Conservation (phyloP, 2,888 invertebrate genomes). For the Hypercompe scribonia region DNA sequence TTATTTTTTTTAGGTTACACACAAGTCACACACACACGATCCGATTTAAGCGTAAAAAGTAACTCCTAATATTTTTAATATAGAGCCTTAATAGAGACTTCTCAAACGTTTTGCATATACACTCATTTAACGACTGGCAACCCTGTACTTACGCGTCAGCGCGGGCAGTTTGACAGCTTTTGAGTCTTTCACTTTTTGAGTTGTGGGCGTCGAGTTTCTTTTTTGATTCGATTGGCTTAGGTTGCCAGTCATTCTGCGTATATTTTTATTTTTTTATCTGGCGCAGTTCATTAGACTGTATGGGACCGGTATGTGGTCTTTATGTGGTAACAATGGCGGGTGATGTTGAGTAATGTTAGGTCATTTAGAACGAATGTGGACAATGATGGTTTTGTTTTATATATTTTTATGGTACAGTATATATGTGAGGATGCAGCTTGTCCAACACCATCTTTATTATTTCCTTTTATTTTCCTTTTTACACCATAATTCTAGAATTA, state of each 20-base stretch:
- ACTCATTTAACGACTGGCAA: slow-evolving; percentile 37
- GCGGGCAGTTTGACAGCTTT: slow-evolving; percentile 84
- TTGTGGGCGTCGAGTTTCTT: slow-evolving; percentile 72
- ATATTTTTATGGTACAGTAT: slow-evolving; percentile 5
- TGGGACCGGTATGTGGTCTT: slow-evolving; percentile 36
- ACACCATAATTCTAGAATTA: no score
- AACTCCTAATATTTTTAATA: no score
- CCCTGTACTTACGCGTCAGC: slow-evolving; percentile 45
- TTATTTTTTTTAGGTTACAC: not conserved
- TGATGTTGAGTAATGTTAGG: slow-evolving; percentile 36
- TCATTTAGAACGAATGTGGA: slow-evolving; percentile 18
- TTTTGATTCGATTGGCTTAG: slow-evolving; percentile 73
- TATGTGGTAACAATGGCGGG: slow-evolving; percentile 35
- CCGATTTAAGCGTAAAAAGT: no score
- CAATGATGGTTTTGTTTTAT: slow-evolving; percentile 11
- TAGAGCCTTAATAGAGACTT: not conserved
- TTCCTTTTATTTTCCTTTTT: no score
- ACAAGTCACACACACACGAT: no score
- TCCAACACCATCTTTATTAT: no score
- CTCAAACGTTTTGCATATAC: not conserved
- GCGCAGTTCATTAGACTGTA: slow-evolving; percentile 51
- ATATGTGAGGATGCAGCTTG: not conserved
- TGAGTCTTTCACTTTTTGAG: slow-evolving; percentile 84
- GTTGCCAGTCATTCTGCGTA: slow-evolving; percentile 61
- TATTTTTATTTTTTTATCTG: slow-evolving; percentile 40